Evolutionary conservation across 1,140 invertebrate species (phyloP).

Genomic region (Zophobas morio): DNA sequence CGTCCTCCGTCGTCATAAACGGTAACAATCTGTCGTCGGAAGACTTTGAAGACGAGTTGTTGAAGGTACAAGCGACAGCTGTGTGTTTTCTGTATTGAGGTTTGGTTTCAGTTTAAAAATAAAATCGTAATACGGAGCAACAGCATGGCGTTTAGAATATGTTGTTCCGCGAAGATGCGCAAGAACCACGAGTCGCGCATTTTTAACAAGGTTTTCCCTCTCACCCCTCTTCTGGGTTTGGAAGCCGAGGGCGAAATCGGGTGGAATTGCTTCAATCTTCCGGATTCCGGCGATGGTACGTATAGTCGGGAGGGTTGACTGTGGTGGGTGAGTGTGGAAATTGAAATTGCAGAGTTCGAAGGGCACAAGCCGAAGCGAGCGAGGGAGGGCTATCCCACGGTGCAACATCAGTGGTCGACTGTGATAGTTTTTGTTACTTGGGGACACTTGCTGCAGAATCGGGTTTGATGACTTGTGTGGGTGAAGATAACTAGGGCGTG

Average conservation of each 20-base stretch:
- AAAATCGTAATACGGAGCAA: slow-evolving; percentile 52
- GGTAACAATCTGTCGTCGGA: slow-evolving; percentile 52
- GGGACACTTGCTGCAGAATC: slow-evolving; percentile 25
- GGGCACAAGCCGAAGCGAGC: neutral
- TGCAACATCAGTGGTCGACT: slow-evolving; percentile 43
- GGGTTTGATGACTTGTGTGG: too few relatives aligned
- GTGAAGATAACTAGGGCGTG: too few relatives aligned
- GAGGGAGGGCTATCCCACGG: slow-evolving; percentile 8
- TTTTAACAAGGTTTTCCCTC: slow-evolving; percentile 59
- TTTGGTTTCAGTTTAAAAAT: slow-evolving; percentile 57
- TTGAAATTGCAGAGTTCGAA: slow-evolving; percentile 1
- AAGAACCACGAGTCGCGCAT: slow-evolving; percentile 52
- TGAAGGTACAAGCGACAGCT: slow-evolving; percentile 44
- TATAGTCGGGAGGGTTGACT: neutral
- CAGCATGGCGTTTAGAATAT: slow-evolving; percentile 55
- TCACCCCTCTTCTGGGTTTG: slow-evolving; percentile 54
- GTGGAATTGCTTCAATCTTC: slow-evolving; percentile 55
- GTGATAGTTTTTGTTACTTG: slow-evolving; percentile 41
- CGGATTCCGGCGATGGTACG: slow-evolving; percentile 8
- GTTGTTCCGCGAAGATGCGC: slow-evolving; percentile 56
- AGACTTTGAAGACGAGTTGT: slow-evolving; percentile 55
- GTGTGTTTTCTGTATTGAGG: neutral
- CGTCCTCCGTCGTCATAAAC: slow-evolving; percentile 58
- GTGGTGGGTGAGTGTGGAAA: neutral
- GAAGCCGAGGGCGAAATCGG: slow-evolving; percentile 60